A percentile compares a stretch with the other conserved stretches of the same genome.
These are phyloP conservation scores for Diplazon laetatorius DNA, from an alignment of 2,888 invertebrate species.

Conservation along the genomic window DNA sequence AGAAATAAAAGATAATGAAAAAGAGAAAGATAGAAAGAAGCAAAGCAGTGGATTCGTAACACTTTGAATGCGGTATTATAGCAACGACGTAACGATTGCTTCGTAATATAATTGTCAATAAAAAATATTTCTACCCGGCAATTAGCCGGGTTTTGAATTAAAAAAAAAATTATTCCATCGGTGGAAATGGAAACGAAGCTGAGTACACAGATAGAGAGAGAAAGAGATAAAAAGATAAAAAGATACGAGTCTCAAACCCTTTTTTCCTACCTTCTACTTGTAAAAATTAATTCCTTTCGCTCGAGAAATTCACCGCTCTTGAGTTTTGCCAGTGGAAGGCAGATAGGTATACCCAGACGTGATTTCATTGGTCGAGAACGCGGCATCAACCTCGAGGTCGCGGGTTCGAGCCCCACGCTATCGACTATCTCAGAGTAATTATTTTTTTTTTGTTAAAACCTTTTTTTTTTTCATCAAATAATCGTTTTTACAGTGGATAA, in stretches of 20 bases:
- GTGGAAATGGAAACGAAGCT: too few relatives aligned
- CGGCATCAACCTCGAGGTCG: too few relatives aligned
- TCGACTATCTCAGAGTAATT: too few relatives aligned
- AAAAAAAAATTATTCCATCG: background rate
- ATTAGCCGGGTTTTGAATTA: background rate
- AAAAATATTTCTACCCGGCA: slow-evolving; percentile 30
- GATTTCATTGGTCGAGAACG: too few relatives aligned
- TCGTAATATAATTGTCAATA: slow-evolving; percentile 63
- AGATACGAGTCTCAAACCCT: slow-evolving; percentile 1
- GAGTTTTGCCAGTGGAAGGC: too few relatives aligned
- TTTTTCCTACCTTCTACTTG: slow-evolving; percentile 18
- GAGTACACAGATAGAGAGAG: too few relatives aligned
- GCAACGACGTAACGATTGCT: slow-evolving; percentile 58
- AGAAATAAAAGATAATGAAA: slow-evolving; percentile 36
- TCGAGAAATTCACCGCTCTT: slow-evolving; percentile 53
- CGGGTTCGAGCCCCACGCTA: too few relatives aligned
- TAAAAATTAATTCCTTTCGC: slow-evolving; percentile 51
- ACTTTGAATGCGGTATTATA: slow-evolving; percentile 45
- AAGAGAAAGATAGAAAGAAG: slow-evolving; percentile 22
- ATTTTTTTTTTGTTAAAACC: too few relatives aligned
- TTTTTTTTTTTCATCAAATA: too few relatives aligned
- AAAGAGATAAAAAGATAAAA: background rate
- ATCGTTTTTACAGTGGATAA: too few relatives aligned
- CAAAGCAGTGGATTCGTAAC: slow-evolving; percentile 41
- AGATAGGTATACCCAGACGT: too few relatives aligned